These are phyloP conservation scores for Drosophila lutescens DNA, from an alignment of 2,888 invertebrate genomes.

Conservation along the genomic window DNA sequence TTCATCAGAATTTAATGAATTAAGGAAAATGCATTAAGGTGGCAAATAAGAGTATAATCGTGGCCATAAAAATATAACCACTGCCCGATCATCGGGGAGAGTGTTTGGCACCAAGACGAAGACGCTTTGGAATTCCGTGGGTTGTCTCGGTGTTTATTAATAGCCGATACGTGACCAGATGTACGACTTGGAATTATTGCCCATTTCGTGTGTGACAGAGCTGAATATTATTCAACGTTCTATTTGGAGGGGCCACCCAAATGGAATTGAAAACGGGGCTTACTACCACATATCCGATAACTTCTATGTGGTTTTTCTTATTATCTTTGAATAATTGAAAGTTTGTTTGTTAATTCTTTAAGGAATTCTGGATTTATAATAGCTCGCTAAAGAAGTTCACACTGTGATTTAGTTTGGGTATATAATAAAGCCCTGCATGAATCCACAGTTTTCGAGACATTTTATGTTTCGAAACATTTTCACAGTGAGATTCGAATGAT, in stretches of 20 bases:
- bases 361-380: no score
- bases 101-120: constrained; percentile 13
- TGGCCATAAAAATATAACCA: constrained; percentile 21
- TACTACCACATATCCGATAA: not conserved
- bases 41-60: constrained; percentile 16
- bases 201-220: constrained; percentile 54
- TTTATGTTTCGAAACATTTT: no score
- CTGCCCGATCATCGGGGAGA: constrained; percentile 12
- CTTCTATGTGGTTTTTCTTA: not conserved
- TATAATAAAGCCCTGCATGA: no score
- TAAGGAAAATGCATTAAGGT: constrained; percentile 2
- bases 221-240: constrained; percentile 33
- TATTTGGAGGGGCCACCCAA: not conserved
- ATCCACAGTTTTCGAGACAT: no score
- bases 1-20: constrained; percentile 8
- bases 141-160: constrained; percentile 37
- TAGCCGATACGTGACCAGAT: constrained; percentile 37
- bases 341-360: no score
- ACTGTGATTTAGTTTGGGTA: no score
- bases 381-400: no score
- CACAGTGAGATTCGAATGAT: no score
- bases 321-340: no score
- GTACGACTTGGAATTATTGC: constrained; percentile 27
- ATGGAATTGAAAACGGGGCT: not conserved
- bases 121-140: constrained; percentile 38